Evolutionary conservation across 2,888 invertebrate species (phyloP), one percentile per base, ranked within the genome.

Genomic region (Lordiphosa andalusiaca): DNA sequence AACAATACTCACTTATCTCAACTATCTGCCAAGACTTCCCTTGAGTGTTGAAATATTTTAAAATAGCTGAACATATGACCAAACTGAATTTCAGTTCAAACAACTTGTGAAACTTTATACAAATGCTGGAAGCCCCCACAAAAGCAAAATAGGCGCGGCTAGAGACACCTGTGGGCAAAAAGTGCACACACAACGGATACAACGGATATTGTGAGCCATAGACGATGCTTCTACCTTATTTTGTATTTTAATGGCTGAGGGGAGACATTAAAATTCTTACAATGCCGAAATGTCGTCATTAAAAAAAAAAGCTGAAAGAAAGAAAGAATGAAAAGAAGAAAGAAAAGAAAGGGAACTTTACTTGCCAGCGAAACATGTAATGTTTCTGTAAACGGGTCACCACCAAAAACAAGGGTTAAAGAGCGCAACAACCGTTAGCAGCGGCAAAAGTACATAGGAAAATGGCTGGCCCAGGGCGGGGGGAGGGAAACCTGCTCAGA

Each of bases 391-490:
- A n/a, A 21, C 21, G 19, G 30, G 7, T 21, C 12, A 41, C 44
- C 38, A 42, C 44, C 64, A 47, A 63, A 41, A 63, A 63, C 63
- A 53, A 47, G 60, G 60, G 60, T 63, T 60, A 60, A 60, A 53
- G 64, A 63, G 64, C 39, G 62, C 3, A 30, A 30, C 7, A 12
- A 59, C 64, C 60, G 60, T 60, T 63, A 60, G 54, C 6, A 50
- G 40, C 64, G 64, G 60, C 40, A 23, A 47, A 47, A 53, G 33
- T 39, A 60, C 44, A 63, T 19, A 53, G 9, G n/a, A 42, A 30
- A 4, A n/a, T 12, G 41, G n/a, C 5, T 10, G 3, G n/a, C 13
- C 13, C 35, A 35, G 10, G 30, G 19, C n/a, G n/a, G n/a, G n/a
- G n/a, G n/a, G n/a, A n/a, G n/a, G 54, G 12, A 38, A 16, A 9